A percentile compares a stretch with the other conserved stretches of the same genome.
Conservation (phyloP, 2,113 vertebrate genomes). For the Glareola pratincola region DNA sequence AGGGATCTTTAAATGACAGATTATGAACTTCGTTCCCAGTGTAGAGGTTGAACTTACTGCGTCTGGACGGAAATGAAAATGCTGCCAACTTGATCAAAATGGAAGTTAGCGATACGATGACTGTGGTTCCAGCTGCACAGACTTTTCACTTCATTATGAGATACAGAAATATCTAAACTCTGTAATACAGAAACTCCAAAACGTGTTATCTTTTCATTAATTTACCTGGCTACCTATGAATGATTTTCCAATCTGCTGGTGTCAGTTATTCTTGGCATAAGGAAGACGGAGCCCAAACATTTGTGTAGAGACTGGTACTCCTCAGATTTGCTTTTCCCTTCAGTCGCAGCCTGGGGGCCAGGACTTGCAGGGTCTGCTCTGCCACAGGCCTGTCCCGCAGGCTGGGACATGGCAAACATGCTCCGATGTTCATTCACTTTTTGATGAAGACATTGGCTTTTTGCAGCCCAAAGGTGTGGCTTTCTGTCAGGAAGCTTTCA, state of each 20-base stretch:
- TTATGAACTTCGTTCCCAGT: not conserved
- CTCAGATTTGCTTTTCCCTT: not conserved
- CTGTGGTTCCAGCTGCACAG: not conserved
- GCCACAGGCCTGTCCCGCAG: fast-evolving
- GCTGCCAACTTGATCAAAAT: not conserved
- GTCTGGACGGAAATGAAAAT: not conserved
- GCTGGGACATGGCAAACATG: not conserved
- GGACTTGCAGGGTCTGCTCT: not conserved
- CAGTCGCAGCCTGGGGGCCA: fast-evolving
- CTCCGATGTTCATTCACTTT: not conserved
- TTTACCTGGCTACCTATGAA: not conserved
- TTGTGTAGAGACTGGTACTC: not conserved
- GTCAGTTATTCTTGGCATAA: not conserved
- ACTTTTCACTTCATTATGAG: not conserved
- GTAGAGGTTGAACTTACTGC: not conserved
- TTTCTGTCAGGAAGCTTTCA: conserved; percentile 9
- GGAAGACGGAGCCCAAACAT: not conserved
- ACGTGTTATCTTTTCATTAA: not conserved
- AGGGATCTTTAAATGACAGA: not conserved
- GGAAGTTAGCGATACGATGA: not conserved
- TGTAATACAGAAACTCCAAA: not conserved
- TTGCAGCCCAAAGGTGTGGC: not conserved
- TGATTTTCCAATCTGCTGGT: not conserved
- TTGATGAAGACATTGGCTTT: not conserved
- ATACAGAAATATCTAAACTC: not conserved